Evolutionary conservation across 2,888 invertebrate species (phyloP).

Genomic region (Tinea semifulvella): DNA sequence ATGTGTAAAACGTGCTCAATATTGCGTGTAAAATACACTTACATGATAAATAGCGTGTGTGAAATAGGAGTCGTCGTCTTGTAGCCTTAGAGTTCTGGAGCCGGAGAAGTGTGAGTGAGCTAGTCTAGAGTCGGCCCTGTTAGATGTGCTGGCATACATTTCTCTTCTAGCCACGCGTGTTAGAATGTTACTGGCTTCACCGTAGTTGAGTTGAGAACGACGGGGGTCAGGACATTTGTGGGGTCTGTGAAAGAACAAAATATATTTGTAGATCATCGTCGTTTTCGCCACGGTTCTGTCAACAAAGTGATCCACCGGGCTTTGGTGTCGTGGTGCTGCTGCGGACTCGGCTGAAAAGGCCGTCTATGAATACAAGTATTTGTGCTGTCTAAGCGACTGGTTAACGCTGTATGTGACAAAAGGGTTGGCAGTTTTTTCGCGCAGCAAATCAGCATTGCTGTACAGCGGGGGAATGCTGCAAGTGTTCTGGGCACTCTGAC

Average conservation of each 20-base stretch:
- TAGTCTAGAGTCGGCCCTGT: conserved; percentile 37
- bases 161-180: conserved; percentile 83
- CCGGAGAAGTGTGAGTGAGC: conserved; percentile 57
- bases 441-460: too few species aligned
- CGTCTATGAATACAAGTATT: too few species aligned
- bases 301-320: too few species aligned
- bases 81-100: conserved; percentile 45
- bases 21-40: conserved; percentile 21
- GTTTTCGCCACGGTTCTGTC: too few species aligned
- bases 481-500: too few species aligned
- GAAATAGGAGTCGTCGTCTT: conserved; percentile 71
- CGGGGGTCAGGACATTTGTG: conserved; percentile 91
- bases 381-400: too few species aligned
- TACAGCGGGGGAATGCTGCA: too few species aligned
- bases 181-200: conserved; percentile 81
- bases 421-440: too few species aligned
- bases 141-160: conserved; percentile 53
- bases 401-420: too few species aligned
- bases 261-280: too few species aligned
- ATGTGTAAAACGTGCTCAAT: background rate
- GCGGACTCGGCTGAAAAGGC: too few species aligned
- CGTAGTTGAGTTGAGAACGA: conserved; percentile 44
- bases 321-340: too few species aligned
- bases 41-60: conserved; percentile 78
- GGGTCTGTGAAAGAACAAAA: conserved; percentile 65